phyloP scores from a whole-genome alignment of 2,888 invertebrate genomes.

The Trichogramma dendrolimi region DNA sequence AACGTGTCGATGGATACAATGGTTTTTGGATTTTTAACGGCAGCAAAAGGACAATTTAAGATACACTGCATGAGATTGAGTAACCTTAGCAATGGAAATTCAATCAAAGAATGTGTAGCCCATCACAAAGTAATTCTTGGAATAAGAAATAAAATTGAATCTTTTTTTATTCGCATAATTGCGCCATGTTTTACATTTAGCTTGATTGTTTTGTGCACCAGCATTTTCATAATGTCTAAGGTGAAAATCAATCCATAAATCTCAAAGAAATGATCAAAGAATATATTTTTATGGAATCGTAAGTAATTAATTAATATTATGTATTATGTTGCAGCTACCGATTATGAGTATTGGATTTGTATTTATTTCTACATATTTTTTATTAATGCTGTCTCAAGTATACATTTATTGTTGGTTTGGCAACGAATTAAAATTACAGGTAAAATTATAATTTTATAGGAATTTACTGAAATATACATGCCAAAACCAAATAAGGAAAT shows the following conservation, averaged over 20 bases:
- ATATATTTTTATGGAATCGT: no score
- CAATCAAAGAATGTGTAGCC: conserved; percentile 7
- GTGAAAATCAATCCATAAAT: conserved; percentile 1
- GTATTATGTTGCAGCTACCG: neutral
- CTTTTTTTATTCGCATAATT: conserved; percentile 18
- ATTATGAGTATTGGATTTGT: neutral
- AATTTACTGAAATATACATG: neutral
- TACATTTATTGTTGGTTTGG: neutral
- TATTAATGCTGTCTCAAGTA: conserved; percentile 1
- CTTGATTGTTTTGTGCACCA: conserved; percentile 18
- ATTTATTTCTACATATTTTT: neutral
- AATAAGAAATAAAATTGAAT: conserved; percentile 14
- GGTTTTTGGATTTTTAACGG: conserved; percentile 21
- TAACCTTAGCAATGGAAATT: neutral
- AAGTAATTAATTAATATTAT: neutral
- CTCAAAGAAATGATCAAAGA: no score
- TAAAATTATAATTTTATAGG: neutral
- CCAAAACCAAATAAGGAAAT: no score
- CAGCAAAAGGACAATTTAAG: conserved; percentile 17
- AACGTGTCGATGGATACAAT: conserved; percentile 24
- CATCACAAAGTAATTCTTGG: conserved; percentile 18
- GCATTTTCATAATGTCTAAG: conserved; percentile 23
- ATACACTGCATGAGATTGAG: conserved; percentile 9
- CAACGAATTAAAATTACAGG: conserved; percentile 8
- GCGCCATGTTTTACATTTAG: conserved; percentile 22